Conservation (phyloP, 2,113 vertebrate species). For the Myanophis thanlyinensis region DNA sequence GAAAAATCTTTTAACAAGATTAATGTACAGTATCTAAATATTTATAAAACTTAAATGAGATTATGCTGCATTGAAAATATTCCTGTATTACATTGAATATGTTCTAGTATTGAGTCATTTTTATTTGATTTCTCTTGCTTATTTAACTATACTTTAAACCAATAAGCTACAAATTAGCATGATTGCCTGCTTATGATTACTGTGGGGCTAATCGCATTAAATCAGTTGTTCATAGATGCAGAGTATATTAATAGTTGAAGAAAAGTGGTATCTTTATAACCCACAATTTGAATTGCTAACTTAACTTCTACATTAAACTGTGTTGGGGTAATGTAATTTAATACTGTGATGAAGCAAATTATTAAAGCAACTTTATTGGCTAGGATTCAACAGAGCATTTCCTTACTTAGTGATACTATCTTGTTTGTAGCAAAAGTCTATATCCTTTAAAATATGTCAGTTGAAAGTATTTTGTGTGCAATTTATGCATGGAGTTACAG, state of each 20-base stretch:
- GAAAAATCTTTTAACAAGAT: constrained; percentile 65
- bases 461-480: background rate
- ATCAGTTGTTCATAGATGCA: constrained; percentile 32
- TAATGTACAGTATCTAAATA: constrained; percentile 64
- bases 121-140: constrained; percentile 57
- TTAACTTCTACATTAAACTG: constrained; percentile 35
- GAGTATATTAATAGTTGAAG: constrained; percentile 51
- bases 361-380: background rate
- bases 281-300: constrained; percentile 34
- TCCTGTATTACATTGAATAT: constrained; percentile 45
- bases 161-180: constrained; percentile 57
- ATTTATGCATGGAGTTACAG: background rate
- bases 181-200: constrained; percentile 61
- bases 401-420: background rate
- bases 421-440: background rate
- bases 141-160: constrained; percentile 62
- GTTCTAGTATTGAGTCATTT: constrained; percentile 53
- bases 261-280: constrained; percentile 40
- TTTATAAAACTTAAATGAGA: constrained; percentile 67
- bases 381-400: background rate
- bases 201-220: constrained; percentile 48
- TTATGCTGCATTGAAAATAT: constrained; percentile 63
- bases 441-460: background rate
- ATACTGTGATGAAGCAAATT: background rate
- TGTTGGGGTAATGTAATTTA: background rate